Evolutionary conservation across 2,113 vertebrate species (phyloP).

Genomic region (Triplophysa dalaica): DNA sequence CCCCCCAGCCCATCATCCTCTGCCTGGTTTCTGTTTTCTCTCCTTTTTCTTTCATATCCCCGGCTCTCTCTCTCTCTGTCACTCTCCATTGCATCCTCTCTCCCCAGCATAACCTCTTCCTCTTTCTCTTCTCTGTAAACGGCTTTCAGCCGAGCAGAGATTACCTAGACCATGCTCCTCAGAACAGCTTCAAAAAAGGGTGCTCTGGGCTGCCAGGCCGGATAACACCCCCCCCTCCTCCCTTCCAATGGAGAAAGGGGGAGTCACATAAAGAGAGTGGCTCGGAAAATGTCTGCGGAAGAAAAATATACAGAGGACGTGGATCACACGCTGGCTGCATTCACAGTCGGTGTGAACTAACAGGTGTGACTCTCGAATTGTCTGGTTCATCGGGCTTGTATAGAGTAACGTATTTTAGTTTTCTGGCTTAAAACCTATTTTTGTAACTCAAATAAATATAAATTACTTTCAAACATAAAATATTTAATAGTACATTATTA

Average conservation of each 20-base stretch:
- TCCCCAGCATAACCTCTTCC: conserved; percentile 43
- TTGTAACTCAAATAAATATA: no score
- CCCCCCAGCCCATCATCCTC: conserved; percentile 48
- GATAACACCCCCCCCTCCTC: conserved; percentile 50
- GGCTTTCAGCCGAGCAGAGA: conserved; percentile 53
- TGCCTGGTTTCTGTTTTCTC: conserved; percentile 41
- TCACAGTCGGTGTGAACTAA: neutral
- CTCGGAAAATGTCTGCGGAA: conserved; percentile 27
- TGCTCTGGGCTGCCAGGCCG: conserved; percentile 51
- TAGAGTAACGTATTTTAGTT: no score
- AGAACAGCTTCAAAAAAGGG: conserved; percentile 49
- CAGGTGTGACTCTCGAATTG: neutral
- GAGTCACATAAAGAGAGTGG: conserved; percentile 17
- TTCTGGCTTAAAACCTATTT: no score
- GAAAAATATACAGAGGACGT: conserved; percentile 6
- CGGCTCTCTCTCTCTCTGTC: conserved; percentile 32
- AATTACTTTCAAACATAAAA: no score
- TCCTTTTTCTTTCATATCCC: conserved; percentile 46
- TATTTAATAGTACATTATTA: no score
- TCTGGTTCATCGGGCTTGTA: neutral
- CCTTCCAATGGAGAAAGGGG: neutral
- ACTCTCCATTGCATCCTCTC: conserved; percentile 42
- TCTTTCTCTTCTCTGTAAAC: conserved; percentile 48
- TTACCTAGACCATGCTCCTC: conserved; percentile 56
- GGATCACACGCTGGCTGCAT: neutral